Evolutionary conservation across 2,797 vertebrate genomes (phyloP), one percentile per base, ranked within the genome.

Genomic region (Bucorvus abyssinicus): DNA sequence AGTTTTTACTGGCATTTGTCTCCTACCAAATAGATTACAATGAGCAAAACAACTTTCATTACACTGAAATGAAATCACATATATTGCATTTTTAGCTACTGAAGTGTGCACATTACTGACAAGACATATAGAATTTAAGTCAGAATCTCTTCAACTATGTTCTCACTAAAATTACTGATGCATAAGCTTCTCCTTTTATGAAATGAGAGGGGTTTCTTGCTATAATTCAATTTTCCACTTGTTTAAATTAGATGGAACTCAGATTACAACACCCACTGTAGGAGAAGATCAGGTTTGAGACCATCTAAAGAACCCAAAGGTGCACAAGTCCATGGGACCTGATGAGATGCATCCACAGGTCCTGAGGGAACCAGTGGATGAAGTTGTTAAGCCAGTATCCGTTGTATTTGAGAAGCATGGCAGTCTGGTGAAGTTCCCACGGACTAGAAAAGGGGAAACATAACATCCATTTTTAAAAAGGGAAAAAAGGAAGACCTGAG

Each of bases 171-270:
- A 80, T 61, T 56, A 20, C 9, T 76, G 6, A 4, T 55, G 75
- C 73, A 55, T 55, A 57, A 30, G 17, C 17, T 82, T 1, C 26
- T 61, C 1, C 2, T 40, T 42, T 50, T 52, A n/a, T 56, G 82
- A 80, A 71, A 56, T 71, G 1, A 69, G n/a, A n/a, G n/a, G 7
- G 5, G 1, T 0, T 56, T 23, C 32, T 61, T 50, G 16, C 4
- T 64, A 10, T 4, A 1, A 6, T 49, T 83, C 8, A 26, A 78
- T 42, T 80, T 89, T 42, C 24, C 20, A 56, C 3, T 47, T 82
- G 34, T 79, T 94, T 14, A 59, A 61, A 44, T 68, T 59, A 52
- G 24, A 10, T 47, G 63, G 8, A 36, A 45, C 42, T 65, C 65
- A 68, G 44, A 44, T 44, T 32, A 64, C 17, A 29, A 36, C 26